Evolutionary conservation across 2,888 invertebrate genomes (phyloP).

Genomic region (Ophonus ardosiacus): DNA sequence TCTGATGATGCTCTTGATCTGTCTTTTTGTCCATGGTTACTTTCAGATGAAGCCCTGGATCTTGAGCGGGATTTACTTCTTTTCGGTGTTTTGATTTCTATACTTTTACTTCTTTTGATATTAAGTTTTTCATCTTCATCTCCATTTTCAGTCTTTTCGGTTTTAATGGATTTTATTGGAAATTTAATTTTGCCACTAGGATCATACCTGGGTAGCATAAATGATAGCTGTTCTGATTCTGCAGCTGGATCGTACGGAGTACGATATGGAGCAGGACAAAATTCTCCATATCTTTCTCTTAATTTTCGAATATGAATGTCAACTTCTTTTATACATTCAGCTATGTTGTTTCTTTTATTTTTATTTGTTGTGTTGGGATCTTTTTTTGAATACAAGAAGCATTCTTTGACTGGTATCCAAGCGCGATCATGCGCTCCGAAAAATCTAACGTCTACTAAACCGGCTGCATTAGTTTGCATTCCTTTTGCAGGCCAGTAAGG

Average conservation of each 20-base stretch:
- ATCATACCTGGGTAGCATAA: conserved; percentile 79
- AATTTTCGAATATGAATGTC: conserved; percentile 86
- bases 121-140: conserved; percentile 46
- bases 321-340: conserved; percentile 84
- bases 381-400: conserved; percentile 88
- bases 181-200: conserved; percentile 67
- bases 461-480: conserved; percentile 82
- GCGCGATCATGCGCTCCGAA: conserved; percentile 97
- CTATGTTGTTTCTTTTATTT: conserved; percentile 79
- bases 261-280: conserved; percentile 85
- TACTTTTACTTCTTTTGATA: conserved; percentile 21
- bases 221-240: conserved; percentile 80
- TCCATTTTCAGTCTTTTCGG: conserved; percentile 58
- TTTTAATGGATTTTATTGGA: conserved; percentile 67
- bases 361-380: conserved; percentile 83
- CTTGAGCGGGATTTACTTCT: conserved; percentile 44
- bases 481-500: conserved; percentile 99
- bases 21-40: conserved; percentile 21
- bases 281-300: conserved; percentile 83
- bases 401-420: conserved; percentile 91
- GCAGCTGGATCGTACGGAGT: conserved; percentile 82
- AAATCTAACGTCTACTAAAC: conserved; percentile 92
- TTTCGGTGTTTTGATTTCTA: conserved; percentile 32
- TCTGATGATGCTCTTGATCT: conserved; percentile 35
- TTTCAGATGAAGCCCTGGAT: conserved; percentile 16